Evolutionary conservation across 2,888 invertebrate genomes (phyloP).

Genomic region (Macaria notata): DNA sequence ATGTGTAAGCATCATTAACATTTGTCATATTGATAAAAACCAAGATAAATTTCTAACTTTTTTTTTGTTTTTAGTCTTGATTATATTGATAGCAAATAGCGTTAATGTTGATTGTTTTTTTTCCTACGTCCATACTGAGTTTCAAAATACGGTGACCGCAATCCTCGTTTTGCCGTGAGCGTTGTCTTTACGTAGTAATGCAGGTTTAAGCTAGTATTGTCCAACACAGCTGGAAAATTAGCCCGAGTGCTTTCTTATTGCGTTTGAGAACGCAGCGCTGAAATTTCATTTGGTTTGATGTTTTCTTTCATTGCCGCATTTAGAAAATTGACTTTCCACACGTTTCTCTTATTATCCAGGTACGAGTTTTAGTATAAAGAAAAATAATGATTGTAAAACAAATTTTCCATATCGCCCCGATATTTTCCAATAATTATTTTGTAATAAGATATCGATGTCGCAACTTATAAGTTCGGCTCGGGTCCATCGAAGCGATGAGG

Average conservation of each 20-base stretch:
- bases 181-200: conserved; percentile 46
- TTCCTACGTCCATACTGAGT: conserved; percentile 7
- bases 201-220: conserved; percentile 41
- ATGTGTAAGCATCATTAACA: too few relatives aligned
- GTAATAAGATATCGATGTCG: conserved; percentile 46
- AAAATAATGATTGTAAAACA: not conserved
- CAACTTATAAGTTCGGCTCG: conserved; percentile 53
- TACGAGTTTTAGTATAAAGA: not conserved
- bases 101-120: too few relatives aligned
- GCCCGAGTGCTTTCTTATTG: conserved; percentile 70
- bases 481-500: conserved; percentile 38
- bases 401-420: not conserved
- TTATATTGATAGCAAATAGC: too few relatives aligned
- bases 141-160: conserved; percentile 25
- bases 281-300: conserved; percentile 52
- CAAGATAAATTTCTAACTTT: too few relatives aligned
- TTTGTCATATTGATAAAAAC: too few relatives aligned
- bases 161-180: conserved; percentile 35
- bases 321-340: conserved; percentile 26
- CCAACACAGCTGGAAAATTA: conserved; percentile 58
- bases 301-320: conserved; percentile 31
- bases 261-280: conserved; percentile 54
- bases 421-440: conserved; percentile 4
- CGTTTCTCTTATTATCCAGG: conserved; percentile 13
- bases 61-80: too few relatives aligned